A percentile compares a stretch with the other conserved stretches of the same genome.
Evolutionary conservation across 2,113 vertebrate genomes (phyloP).

Genomic region (Piaya cayana): DNA sequence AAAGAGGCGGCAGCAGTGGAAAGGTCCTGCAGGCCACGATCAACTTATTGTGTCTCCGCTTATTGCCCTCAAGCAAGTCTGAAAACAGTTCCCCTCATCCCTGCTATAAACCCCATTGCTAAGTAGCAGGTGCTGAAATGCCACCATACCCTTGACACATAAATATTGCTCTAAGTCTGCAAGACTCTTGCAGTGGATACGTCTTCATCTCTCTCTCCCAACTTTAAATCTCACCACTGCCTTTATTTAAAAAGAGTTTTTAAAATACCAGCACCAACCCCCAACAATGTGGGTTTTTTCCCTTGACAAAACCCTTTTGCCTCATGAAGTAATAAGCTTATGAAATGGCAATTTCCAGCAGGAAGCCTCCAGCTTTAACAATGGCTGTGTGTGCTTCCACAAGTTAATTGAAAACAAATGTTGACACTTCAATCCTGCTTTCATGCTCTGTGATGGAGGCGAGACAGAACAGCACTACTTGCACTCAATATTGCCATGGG

Average conservation of each 20-base stretch:
- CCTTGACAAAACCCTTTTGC: background rate
- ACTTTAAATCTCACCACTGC: background rate
- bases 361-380: conserved; percentile 43
- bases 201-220: background rate
- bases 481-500: accelerated
- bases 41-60: background rate
- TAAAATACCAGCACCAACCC: background rate
- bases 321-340: background rate
- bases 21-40: accelerated
- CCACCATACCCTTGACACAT: background rate
- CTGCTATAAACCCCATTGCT: background rate
- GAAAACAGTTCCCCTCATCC: background rate
- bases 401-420: conserved; percentile 48
- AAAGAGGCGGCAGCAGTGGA: background rate
- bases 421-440: background rate
- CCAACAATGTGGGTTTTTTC: accelerated
- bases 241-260: background rate
- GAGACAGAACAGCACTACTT: background rate
- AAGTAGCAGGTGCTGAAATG: background rate
- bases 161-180: background rate
- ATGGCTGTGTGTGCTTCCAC: conserved; percentile 24
- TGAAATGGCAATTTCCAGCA: conserved; percentile 19
- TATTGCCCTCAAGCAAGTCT: background rate
- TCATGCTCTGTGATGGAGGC: background rate
- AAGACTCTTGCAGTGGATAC: background rate